These are phyloP conservation scores for Heliopora coerulea DNA, from an alignment of 92 coral and sea anemone genomes.

Conservation along the genomic window DNA sequence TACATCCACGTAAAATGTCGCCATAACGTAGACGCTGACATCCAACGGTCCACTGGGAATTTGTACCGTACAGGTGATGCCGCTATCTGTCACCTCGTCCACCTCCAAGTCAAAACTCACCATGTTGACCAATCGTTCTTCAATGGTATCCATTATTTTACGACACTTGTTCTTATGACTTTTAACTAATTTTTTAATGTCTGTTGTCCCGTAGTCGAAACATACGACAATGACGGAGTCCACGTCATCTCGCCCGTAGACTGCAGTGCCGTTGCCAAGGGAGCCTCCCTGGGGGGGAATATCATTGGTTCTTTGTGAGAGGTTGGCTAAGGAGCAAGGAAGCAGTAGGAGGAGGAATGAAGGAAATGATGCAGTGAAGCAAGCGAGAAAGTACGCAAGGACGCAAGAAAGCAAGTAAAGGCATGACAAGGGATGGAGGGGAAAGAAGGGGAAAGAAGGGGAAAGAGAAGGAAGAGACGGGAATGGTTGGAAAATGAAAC, in stretches of 20 bases:
- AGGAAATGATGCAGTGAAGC: background rate
- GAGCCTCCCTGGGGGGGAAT: conserved; percentile 28
- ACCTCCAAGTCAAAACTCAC: conserved; percentile 24
- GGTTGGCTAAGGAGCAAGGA: background rate
- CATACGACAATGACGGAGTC: conserved; percentile 38
- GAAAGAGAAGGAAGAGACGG: background rate
- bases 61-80: conserved; percentile 32
- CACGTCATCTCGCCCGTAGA: conserved; percentile 34
- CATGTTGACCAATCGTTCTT: conserved; percentile 35
- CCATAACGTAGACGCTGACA: conserved; percentile 36
- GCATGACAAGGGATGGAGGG: background rate
- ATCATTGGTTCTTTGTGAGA: no score
- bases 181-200: conserved; percentile 18
- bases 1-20: conserved; percentile 38
- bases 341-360: background rate
- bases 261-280: conserved; percentile 27
- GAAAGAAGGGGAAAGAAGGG: conserved; percentile 3
- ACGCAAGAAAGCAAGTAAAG: background rate
- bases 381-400: background rate
- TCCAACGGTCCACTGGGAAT: conserved; percentile 40
- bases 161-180: conserved; percentile 22
- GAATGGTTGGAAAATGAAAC: background rate
- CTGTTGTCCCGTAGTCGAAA: conserved; percentile 28
- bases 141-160: conserved; percentile 39
- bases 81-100: conserved; percentile 41